Conservation (phyloP, 2,797 vertebrate genomes). For the Melanotaenia nigrans region DNA sequence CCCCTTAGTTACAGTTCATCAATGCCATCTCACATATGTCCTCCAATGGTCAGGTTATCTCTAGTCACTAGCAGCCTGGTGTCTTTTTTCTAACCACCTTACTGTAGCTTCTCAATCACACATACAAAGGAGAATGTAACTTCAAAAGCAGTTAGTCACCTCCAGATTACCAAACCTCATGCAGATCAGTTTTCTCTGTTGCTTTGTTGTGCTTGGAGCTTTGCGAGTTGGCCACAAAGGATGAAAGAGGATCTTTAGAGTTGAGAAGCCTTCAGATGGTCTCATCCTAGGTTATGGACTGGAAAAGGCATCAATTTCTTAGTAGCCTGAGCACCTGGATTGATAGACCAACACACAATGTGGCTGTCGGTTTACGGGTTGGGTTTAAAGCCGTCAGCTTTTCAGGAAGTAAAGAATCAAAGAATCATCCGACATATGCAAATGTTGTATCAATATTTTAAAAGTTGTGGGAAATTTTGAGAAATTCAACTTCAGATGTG, state of each 20-base stretch:
- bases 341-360: conserved; percentile 1
- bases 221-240: conserved; percentile 73
- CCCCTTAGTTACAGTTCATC: conserved; percentile 10
- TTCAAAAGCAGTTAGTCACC: conserved; percentile 80
- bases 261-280: conserved; percentile 60
- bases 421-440: not conserved
- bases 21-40: conserved; percentile 23
- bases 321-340: conserved; percentile 40
- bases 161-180: conserved; percentile 67
- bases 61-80: conserved; percentile 35
- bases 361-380: conserved; percentile 26
- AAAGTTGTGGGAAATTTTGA: not conserved
- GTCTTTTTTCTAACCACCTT: conserved; percentile 50
- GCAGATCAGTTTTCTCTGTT: conserved; percentile 73
- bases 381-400: conserved; percentile 28
- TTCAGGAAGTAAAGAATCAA: not conserved
- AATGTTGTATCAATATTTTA: not conserved
- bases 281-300: conserved; percentile 64
- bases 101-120: conserved; percentile 44
- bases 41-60: conserved; percentile 37
- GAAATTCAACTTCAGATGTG: not conserved
- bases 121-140: conserved; percentile 62
- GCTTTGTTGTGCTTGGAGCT: conserved; percentile 70
- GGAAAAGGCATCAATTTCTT: conserved; percentile 60
- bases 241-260: conserved; percentile 76